These are phyloP conservation scores for Lepus americanus DNA, from an alignment of 2,113 vertebrate genomes.

Conservation along the genomic window DNA sequence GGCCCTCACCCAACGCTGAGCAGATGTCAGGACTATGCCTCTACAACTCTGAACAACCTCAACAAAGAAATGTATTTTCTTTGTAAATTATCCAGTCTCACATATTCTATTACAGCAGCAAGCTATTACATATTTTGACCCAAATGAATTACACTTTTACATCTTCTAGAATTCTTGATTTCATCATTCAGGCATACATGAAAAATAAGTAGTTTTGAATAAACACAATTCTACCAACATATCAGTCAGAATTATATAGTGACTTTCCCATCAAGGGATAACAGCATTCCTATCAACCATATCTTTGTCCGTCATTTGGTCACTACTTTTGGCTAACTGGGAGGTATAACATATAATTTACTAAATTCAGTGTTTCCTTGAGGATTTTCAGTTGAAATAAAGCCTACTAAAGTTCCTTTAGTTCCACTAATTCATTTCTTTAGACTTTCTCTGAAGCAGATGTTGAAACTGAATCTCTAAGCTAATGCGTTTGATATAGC, in stretches of 20 bases:
- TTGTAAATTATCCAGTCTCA: not conserved
- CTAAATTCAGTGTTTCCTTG: not conserved
- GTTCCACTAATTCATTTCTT: not conserved
- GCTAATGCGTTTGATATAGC: too few species aligned
- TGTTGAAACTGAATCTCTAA: too few species aligned
- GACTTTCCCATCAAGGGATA: not conserved
- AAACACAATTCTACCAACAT: not conserved
- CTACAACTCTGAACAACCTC: not conserved
- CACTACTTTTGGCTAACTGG: not conserved
- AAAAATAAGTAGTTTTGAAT: not conserved
- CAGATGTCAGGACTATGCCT: not conserved
- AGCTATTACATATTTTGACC: not conserved
- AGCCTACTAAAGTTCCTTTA: not conserved
- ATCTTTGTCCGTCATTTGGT: not conserved
- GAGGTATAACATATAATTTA: not conserved
- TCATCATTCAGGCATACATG: not conserved
- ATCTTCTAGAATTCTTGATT: not conserved
- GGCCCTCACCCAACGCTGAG: not conserved
- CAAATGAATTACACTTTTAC: not conserved
- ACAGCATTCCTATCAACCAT: not conserved
- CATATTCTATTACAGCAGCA: not conserved
- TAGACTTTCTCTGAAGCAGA: not conserved
- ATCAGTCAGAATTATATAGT: not conserved
- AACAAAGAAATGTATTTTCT: not conserved
- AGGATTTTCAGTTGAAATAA: slow-evolving; percentile 34